Conservation (phyloP, 2,888 invertebrate genomes). For the Hemaris fuciformis region DNA sequence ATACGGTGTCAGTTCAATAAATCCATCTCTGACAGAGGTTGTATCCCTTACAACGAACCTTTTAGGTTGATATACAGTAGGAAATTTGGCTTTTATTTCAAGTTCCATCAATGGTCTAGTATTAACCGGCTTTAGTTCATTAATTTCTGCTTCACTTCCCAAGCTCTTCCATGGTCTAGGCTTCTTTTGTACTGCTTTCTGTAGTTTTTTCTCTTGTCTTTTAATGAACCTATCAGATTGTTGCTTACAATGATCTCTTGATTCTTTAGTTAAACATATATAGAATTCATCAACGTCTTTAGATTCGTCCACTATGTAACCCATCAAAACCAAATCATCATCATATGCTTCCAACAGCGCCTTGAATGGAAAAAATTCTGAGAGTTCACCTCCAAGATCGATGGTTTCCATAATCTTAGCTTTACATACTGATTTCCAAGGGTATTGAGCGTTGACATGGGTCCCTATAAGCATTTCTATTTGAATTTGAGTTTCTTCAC, state of each 20-base stretch:
- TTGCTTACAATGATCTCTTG: conserved; percentile 78
- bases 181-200: conserved; percentile 81
- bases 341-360: conserved; percentile 60
- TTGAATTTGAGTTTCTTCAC: conserved; percentile 81
- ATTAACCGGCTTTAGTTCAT: conserved; percentile 72
- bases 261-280: conserved; percentile 82
- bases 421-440: conserved; percentile 86
- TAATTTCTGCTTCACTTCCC: conserved; percentile 85
- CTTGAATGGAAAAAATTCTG: conserved; percentile 65
- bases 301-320: conserved; percentile 84
- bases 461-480: conserved; percentile 85
- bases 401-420: conserved; percentile 83
- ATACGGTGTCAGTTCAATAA: conserved; percentile 83
- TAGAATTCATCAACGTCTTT: conserved; percentile 85
- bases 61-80: conserved; percentile 64
- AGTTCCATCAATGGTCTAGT: conserved; percentile 83
- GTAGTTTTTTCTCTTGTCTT: conserved; percentile 79
- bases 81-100: conserved; percentile 85
- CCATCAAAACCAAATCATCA: conserved; percentile 80
- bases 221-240: conserved; percentile 78
- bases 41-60: conserved; percentile 79
- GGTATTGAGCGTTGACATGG: conserved; percentile 86
- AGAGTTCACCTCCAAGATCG: conserved; percentile 77
- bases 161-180: conserved; percentile 81
- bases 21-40: conserved; percentile 84